Evolutionary conservation across 2,113 vertebrate species (phyloP).

Genomic region (Anoplopoma fimbria): DNA sequence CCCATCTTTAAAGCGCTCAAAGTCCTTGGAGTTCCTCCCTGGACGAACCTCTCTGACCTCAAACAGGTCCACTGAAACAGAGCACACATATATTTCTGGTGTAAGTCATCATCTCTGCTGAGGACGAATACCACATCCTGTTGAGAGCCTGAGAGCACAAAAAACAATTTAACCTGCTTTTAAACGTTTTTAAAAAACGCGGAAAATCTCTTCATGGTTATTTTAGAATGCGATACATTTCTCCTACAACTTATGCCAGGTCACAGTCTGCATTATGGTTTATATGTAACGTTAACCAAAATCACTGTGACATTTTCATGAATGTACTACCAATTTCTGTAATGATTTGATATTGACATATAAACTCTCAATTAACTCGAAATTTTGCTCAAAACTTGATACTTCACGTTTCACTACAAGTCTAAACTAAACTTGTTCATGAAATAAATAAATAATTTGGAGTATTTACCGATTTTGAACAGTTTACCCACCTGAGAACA

Average conservation of each 20-base stretch:
- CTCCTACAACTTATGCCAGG: not conserved
- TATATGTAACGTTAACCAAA: not conserved
- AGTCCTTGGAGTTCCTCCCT: slow-evolving; percentile 95
- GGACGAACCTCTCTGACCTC: slow-evolving; percentile 95
- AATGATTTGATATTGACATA: not conserved
- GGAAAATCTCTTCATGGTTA: too few species aligned
- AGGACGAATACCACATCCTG: too few species aligned
- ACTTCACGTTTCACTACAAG: not conserved
- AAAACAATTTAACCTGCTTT: not conserved
- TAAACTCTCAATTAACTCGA: too few species aligned
- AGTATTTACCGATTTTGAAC: too few species aligned
- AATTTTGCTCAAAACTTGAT: not conserved
- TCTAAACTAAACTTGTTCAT: not conserved
- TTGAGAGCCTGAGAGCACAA: too few species aligned
- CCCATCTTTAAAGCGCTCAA: slow-evolving; percentile 91
- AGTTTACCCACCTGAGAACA: too few species aligned
- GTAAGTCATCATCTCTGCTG: not conserved
- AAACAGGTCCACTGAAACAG: slow-evolving; percentile 92
- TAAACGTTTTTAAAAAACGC: too few species aligned
- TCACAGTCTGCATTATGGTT: not conserved
- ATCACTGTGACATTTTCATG: not conserved
- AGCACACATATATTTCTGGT: fast-evolving
- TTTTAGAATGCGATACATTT: too few species aligned
- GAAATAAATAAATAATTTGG: too few species aligned
- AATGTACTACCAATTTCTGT: not conserved